phyloP scores from a whole-genome alignment of 2,797 vertebrate species.

The Mormyrus hasselquistii region DNA sequence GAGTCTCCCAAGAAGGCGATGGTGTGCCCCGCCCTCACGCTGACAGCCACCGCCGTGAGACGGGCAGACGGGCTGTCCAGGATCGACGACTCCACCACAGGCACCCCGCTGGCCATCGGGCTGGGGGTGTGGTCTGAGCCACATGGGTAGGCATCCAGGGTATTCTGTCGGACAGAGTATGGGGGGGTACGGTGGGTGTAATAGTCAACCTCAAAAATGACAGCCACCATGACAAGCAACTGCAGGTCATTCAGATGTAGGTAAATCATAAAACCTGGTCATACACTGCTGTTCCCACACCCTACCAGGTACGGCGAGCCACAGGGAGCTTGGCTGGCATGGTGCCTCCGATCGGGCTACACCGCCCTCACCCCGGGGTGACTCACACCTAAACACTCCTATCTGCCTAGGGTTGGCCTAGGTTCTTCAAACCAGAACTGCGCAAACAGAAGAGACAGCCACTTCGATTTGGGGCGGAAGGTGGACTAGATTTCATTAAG shows the following conservation, averaged over 20 bases:
- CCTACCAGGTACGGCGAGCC: background rate
- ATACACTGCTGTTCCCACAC: background rate
- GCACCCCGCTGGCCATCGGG: conserved; percentile 84
- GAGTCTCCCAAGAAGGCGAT: conserved; percentile 90
- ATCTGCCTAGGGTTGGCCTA: background rate
- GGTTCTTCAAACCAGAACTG: background rate
- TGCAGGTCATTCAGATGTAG: background rate
- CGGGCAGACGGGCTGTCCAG: conserved; percentile 76
- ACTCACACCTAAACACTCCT: background rate
- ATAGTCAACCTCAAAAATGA: background rate
- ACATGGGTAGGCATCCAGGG: conserved; percentile 86
- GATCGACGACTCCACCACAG: conserved; percentile 72
- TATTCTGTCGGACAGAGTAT: conserved; percentile 65
- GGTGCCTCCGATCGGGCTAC: background rate
- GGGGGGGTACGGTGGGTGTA: background rate
- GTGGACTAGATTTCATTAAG: background rate
- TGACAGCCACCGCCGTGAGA: conserved; percentile 84
- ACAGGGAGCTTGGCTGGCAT: background rate
- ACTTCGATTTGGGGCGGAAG: background rate
- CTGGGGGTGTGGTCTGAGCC: conserved; percentile 97
- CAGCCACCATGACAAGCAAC: background rate
- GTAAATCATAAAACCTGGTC: background rate
- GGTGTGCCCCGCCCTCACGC: conserved; percentile 73
- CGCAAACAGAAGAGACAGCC: background rate
- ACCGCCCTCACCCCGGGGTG: background rate